A percentile compares a stretch with the other conserved stretches of the same genome.
Conservation (phyloP, 2,888 invertebrate species). For the Eupeodes latifasciatus region DNA sequence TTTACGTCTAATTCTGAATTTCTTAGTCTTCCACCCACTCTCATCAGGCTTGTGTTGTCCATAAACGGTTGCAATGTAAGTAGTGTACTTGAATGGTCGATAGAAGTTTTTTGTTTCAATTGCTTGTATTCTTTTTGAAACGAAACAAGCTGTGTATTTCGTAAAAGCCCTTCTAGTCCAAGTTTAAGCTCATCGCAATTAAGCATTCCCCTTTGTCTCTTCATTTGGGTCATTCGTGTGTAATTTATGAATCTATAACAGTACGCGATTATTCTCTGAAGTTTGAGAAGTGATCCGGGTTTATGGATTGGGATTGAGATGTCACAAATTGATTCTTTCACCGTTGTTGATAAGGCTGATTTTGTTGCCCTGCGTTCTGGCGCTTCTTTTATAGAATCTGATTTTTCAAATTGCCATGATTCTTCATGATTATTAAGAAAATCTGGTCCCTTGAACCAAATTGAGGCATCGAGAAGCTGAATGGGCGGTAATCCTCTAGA, state of each 20-base stretch:
- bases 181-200: not conserved
- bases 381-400: not conserved
- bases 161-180: not conserved
- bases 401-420: not conserved
- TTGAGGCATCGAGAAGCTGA: not conserved
- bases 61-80: not conserved
- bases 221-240: not conserved
- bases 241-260: not conserved
- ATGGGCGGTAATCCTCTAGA: not conserved
- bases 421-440: not conserved
- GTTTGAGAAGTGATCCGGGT: not conserved
- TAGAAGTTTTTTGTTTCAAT: not conserved
- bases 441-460: not conserved
- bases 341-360: not conserved
- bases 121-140: not conserved
- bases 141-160: not conserved
- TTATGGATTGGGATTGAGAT: not conserved
- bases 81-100: constrained; percentile 2
- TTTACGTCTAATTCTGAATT: constrained; percentile 2
- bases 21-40: not conserved
- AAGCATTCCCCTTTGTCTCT: not conserved
- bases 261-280: not conserved
- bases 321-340: not conserved
- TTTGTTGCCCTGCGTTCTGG: not conserved
- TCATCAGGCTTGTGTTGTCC: not conserved